Evolutionary conservation across 2,797 vertebrate genomes (phyloP).

Genomic region (Smutsia gigantea): DNA sequence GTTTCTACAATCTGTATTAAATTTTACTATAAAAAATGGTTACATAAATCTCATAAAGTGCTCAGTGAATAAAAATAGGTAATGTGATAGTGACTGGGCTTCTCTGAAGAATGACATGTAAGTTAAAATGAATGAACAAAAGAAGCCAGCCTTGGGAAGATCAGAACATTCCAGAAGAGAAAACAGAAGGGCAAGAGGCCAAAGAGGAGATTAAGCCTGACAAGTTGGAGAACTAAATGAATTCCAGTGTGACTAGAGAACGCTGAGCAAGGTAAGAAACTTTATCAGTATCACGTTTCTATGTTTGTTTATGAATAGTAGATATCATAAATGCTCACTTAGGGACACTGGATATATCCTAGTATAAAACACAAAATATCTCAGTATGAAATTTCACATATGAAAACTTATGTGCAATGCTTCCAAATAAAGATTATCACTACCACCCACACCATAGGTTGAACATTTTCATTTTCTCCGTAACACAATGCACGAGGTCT

Average conservation of each 20-base stretch:
- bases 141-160: not conserved
- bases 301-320: not conserved
- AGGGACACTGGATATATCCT: not conserved
- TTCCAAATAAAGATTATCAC: constrained; percentile 28
- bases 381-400: not conserved
- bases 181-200: not conserved
- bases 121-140: constrained; percentile 33
- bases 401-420: not conserved
- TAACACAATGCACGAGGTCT: not conserved
- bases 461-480: not conserved
- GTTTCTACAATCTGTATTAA: too few species aligned
- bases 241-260: not conserved
- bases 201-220: not conserved
- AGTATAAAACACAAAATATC: not conserved
- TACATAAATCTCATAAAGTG: constrained; percentile 1
- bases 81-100: not conserved
- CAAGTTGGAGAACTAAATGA: not conserved
- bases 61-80: not conserved
- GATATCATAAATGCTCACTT: constrained; percentile 8
- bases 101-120: constrained; percentile 8
- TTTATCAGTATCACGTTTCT: not conserved
- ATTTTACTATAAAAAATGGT: not conserved
- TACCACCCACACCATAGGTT: not conserved
- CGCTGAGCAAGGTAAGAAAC: not conserved
- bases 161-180: constrained; percentile 17